Percentiles rank a stretch among this genome's conserved stretches.
Conservation (phyloP, 2,888 invertebrate genomes). For the Melinaea menophilus region DNA sequence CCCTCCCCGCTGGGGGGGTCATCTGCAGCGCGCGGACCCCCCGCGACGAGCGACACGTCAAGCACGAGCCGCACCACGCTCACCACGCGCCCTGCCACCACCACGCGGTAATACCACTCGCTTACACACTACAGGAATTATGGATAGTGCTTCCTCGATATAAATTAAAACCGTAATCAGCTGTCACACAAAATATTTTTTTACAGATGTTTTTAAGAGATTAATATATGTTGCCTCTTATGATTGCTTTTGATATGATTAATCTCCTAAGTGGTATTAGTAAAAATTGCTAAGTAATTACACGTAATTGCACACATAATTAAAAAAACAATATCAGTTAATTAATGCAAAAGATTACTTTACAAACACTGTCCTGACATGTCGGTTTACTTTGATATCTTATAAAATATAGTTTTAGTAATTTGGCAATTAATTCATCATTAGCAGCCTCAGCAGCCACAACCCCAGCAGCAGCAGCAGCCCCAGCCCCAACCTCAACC, state of each 20-base stretch:
- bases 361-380: no score
- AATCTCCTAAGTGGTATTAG: no score
- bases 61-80: conserved; percentile 59
- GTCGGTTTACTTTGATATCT: not conserved
- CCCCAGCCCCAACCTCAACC: conserved; percentile 32
- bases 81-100: conserved; percentile 40
- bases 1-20: conserved; percentile 44
- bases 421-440: conserved; percentile 28
- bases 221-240: no score
- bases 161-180: no score
- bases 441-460: conserved; percentile 21
- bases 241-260: no score
- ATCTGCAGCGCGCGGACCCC: conserved; percentile 69
- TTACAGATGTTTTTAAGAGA: no score
- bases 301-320: not conserved
- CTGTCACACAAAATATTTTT: no score
- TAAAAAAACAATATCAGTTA: no score
- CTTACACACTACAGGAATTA: not conserved
- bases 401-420: conserved; percentile 10
- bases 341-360: no score
- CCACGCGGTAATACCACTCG: conserved; percentile 31
- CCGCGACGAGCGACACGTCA: conserved; percentile 68
- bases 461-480: conserved; percentile 30
- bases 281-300: no score
- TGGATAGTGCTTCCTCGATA: no score